Conservation (phyloP, 2,888 invertebrate genomes). For the Syrphus vitripennis region DNA sequence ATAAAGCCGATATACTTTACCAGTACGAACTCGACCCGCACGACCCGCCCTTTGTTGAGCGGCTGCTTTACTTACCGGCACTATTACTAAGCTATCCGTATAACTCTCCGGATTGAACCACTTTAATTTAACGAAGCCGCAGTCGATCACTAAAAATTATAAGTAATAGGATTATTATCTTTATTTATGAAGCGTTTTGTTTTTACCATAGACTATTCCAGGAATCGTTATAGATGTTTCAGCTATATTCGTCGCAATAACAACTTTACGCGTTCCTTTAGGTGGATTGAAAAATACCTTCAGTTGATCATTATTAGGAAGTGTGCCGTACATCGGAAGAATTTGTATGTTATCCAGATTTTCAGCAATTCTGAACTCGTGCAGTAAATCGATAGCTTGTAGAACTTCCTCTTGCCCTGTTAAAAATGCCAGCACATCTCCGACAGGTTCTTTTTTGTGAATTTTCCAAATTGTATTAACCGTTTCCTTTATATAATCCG, state of each 20-base stretch:
- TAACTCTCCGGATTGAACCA: slow-evolving; percentile 93
- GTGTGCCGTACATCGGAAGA: slow-evolving; percentile 95
- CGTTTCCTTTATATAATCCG: slow-evolving; percentile 93
- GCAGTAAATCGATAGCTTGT: slow-evolving; percentile 86
- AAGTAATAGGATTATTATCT: neutral
- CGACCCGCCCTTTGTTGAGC: slow-evolving; percentile 96
- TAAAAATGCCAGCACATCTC: slow-evolving; percentile 95
- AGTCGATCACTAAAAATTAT: slow-evolving; percentile 90
- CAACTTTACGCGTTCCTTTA: slow-evolving; percentile 90
- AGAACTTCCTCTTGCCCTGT: slow-evolving; percentile 98
- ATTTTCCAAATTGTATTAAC: slow-evolving; percentile 95
- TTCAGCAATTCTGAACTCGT: slow-evolving; percentile 83
- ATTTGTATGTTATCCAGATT: slow-evolving; percentile 83
- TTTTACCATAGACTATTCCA: slow-evolving; percentile 92
- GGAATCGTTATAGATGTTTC: slow-evolving; percentile 98
- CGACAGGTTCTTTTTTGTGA: slow-evolving; percentile 90
- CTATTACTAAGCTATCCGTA: slow-evolving; percentile 91
- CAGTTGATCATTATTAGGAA: slow-evolving; percentile 90
- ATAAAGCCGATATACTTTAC: slow-evolving; percentile 93
- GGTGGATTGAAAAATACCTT: slow-evolving; percentile 90
- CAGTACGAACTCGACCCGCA: slow-evolving; percentile 91
- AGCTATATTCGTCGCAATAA: slow-evolving; percentile 97
- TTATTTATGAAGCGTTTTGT: neutral
- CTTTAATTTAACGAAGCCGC: slow-evolving; percentile 96
- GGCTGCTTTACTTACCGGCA: slow-evolving; percentile 92